phyloP scores from a whole-genome alignment of 2,113 vertebrate genomes.

The Hepsetus odoe region DNA sequence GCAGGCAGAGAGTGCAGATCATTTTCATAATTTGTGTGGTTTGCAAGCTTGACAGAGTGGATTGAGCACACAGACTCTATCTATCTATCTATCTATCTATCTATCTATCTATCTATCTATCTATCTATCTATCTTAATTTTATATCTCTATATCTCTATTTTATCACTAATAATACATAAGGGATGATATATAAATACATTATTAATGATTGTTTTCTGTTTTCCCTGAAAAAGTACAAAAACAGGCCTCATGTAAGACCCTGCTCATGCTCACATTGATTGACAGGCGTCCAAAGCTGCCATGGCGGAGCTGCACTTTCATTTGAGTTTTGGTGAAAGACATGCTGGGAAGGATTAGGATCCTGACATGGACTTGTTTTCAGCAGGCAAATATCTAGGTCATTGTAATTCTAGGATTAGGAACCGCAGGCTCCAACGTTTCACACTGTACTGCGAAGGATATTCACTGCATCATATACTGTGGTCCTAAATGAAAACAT shows the following conservation, averaged over 20 bases:
- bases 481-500: not conserved
- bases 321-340: constrained; percentile 4
- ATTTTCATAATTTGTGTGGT: constrained; percentile 60
- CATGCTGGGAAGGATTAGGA: constrained; percentile 1
- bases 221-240: not conserved
- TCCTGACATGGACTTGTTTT: constrained; percentile 2
- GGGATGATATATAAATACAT: too few relatives aligned
- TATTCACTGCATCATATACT: too few relatives aligned
- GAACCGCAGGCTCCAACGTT: not conserved
- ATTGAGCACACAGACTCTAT: too few relatives aligned
- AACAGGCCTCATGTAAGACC: not conserved
- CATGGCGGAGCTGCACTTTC: not conserved
- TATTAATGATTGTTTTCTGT: not conserved
- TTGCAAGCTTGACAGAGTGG: constrained; percentile 54
- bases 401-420: constrained; percentile 12
- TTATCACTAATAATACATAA: too few relatives aligned
- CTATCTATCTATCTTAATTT: too few relatives aligned
- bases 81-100: too few relatives aligned
- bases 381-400: constrained; percentile 2
- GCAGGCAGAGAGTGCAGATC: constrained; percentile 55
- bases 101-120: too few relatives aligned
- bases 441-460: not conserved
- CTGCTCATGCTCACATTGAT: not conserved
- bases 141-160: too few relatives aligned
- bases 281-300: constrained; percentile 6